Conservation (phyloP, 2,113 vertebrate genomes). For the Pristiophorus japonicus region DNA sequence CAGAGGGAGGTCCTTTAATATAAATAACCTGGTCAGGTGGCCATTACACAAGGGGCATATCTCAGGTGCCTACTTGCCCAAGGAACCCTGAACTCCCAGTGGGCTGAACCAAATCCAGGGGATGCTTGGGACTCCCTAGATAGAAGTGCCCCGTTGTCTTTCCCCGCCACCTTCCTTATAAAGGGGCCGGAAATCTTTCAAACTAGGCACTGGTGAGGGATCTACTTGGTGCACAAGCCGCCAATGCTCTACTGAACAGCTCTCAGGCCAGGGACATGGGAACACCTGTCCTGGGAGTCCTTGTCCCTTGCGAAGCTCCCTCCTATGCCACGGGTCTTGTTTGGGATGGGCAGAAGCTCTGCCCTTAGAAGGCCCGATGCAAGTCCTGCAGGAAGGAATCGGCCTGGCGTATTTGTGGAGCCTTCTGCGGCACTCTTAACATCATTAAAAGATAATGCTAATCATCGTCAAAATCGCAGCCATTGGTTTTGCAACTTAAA, state of each 20-base stretch:
- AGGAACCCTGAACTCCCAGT: not conserved
- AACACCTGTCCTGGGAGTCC: not conserved
- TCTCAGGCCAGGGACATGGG: not conserved
- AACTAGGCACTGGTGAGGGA: not conserved
- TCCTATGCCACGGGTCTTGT: not conserved
- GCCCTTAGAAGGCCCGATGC: too few species aligned
- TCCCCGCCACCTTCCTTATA: not conserved
- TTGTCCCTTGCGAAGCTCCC: not conserved
- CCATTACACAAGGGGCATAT: too few species aligned
- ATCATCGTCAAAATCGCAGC: not conserved
- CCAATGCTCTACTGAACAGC: not conserved
- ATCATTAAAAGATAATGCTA: not conserved
- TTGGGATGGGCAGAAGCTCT: not conserved
- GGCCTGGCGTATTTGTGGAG: not conserved
- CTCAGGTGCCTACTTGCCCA: not conserved
- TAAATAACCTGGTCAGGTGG: too few species aligned
- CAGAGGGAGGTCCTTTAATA: too few species aligned
- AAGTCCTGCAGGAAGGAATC: not conserved
- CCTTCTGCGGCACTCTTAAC: not conserved
- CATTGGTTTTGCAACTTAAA: not conserved
- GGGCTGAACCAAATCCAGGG: not conserved
- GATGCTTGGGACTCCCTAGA: not conserved
- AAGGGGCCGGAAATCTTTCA: not conserved
- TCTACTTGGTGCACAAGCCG: not conserved
- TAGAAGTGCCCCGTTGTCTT: not conserved